phyloP scores from a whole-genome alignment of 2,797 vertebrate genomes.

The Scolopax rusticola region DNA sequence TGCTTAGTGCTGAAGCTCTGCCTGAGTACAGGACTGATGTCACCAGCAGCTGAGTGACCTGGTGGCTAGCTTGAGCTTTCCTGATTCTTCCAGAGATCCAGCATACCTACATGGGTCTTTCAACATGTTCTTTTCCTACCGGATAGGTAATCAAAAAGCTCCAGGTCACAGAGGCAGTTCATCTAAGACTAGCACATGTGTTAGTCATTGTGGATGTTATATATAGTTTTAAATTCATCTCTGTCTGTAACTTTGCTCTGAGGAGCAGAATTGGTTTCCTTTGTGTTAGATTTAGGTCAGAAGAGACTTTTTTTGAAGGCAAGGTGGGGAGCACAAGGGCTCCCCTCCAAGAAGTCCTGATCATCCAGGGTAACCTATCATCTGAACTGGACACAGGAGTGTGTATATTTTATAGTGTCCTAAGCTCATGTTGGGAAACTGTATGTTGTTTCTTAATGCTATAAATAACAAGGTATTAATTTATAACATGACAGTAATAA shows the following conservation, averaged over 20 bases:
- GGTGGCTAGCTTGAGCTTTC: background rate
- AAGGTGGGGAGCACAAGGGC: background rate
- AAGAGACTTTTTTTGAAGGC: background rate
- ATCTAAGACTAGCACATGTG: background rate
- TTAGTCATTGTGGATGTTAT: background rate
- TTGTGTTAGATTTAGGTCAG: background rate
- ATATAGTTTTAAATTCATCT: background rate
- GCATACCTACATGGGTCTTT: background rate
- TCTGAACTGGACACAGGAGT: background rate
- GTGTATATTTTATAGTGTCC: background rate
- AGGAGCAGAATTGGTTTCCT: background rate
- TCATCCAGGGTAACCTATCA: background rate
- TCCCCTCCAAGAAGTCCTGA: background rate
- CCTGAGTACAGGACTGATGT: background rate
- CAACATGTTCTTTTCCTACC: background rate
- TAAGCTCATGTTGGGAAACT: background rate
- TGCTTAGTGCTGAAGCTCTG: background rate
- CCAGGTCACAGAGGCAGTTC: background rate
- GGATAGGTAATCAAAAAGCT: background rate
- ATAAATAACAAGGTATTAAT: background rate
- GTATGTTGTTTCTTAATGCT: background rate
- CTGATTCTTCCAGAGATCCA: background rate
- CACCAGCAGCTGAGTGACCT: background rate
- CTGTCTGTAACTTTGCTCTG: background rate
- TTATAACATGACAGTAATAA: background rate